Percentiles rank a stretch among this genome's conserved stretches.
These are phyloP conservation scores for Pseudobourletiella spinata DNA, from an alignment of 1,140 invertebrate genomes.

Conservation along the genomic window DNA sequence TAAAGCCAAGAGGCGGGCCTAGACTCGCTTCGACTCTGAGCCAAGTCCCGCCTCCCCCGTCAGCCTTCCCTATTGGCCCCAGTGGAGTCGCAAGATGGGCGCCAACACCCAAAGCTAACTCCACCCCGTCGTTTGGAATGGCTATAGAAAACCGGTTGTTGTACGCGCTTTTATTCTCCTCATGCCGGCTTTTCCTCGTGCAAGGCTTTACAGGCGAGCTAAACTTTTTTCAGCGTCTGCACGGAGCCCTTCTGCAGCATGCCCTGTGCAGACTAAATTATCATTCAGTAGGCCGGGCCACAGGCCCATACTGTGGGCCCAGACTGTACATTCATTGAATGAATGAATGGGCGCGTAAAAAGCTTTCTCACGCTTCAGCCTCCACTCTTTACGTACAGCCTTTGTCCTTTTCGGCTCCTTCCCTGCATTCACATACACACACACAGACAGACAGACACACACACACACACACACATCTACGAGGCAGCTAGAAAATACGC, in stretches of 20 bases:
- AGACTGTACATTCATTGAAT: conserved; percentile 1
- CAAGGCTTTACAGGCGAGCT: not conserved
- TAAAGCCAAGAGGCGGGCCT: too few relatives aligned
- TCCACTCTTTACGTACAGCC: not conserved
- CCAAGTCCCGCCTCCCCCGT: not conserved
- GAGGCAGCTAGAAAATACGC: not conserved
- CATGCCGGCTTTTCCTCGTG: not conserved
- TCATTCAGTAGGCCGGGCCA: not conserved
- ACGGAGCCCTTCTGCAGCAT: not conserved
- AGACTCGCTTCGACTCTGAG: too few relatives aligned
- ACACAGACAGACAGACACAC: not conserved
- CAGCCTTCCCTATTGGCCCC: not conserved
- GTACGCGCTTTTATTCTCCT: not conserved
- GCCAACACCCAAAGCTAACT: not conserved
- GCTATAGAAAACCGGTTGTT: not conserved
- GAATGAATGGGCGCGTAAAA: conserved; percentile 8
- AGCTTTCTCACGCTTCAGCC: not conserved
- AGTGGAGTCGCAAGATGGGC: not conserved
- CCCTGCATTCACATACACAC: not conserved
- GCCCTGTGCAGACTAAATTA: too few relatives aligned
- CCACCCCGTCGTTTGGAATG: not conserved
- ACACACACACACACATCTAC: not conserved
- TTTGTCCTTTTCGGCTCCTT: not conserved
- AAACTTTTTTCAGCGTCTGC: not conserved
- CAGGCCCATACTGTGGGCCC: not conserved